Conservation (phyloP, 2,888 invertebrate genomes). For the Palloptera scutellata region DNA sequence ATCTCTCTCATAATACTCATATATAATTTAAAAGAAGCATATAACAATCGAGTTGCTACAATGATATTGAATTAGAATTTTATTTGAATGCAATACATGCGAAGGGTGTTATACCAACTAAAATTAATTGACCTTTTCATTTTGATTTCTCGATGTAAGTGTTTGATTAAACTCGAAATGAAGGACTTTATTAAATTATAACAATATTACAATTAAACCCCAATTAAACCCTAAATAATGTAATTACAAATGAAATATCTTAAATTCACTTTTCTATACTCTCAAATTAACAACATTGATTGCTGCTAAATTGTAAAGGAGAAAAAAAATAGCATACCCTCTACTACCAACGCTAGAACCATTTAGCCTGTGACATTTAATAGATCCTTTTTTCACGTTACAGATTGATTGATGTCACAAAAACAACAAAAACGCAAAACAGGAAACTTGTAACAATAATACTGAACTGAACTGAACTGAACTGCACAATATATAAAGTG, state of each 20-base stretch:
- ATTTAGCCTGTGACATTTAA: conserved; percentile 3
- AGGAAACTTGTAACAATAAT: not conserved
- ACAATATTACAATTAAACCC: conserved; percentile 21
- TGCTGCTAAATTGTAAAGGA: conserved; percentile 4
- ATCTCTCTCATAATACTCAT: no score
- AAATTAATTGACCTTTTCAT: no score
- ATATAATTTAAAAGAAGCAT: no score
- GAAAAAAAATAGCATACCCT: not conserved
- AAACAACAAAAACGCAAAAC: not conserved
- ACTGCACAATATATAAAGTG: conserved; percentile 38
- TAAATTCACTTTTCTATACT: not conserved
- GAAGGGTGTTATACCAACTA: no score
- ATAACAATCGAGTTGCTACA: no score
- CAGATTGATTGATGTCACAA: not conserved
- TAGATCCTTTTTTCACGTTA: not conserved
- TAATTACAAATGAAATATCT: conserved; percentile 21
- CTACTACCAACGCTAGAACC: not conserved
- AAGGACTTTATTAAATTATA: not conserved
- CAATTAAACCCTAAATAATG: conserved; percentile 23
- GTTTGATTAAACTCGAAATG: not conserved
- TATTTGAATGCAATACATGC: no score
- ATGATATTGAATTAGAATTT: no score
- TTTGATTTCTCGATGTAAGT: not conserved
- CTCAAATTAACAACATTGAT: conserved; percentile 17
- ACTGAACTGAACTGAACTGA: not conserved